A percentile compares a stretch with the other conserved stretches of the same genome.
phyloP scores from a whole-genome alignment of 2,797 vertebrate genomes.

The Yasuhikotakia modesta region DNA sequence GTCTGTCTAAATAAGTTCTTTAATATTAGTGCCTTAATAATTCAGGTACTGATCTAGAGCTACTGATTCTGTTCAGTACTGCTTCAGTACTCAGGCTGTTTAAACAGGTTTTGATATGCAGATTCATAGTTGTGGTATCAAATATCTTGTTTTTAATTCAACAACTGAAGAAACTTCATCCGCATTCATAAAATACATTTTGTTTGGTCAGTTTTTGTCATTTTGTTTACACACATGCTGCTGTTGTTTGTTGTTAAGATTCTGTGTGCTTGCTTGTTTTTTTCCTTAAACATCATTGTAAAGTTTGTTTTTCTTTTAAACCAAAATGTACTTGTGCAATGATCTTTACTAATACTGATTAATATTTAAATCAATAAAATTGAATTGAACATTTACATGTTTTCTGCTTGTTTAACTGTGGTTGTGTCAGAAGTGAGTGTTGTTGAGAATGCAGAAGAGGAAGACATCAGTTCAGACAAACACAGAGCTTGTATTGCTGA shows the following conservation, averaged over 20 bases:
- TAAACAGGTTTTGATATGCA: neutral
- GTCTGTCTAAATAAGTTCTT: neutral
- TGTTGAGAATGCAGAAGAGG: slow-evolving; percentile 31
- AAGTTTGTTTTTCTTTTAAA: slow-evolving; percentile 4
- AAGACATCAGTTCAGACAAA: slow-evolving; percentile 3
- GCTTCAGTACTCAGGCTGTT: neutral
- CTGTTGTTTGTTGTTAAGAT: neutral
- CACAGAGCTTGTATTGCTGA: neutral
- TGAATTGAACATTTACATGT: neutral
- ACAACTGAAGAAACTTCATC: neutral
- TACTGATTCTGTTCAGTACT: too few relatives aligned
- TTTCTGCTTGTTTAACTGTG: slow-evolving; percentile 7
- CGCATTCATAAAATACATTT: neutral
- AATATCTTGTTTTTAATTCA: neutral
- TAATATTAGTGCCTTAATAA: slow-evolving; percentile 1
- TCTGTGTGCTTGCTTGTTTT: slow-evolving; percentile 8
- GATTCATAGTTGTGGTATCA: neutral
- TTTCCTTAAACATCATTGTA: neutral
- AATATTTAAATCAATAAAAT: slow-evolving; percentile 27
- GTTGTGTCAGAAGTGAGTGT: neutral
- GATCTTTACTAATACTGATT: neutral
- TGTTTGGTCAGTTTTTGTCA: neutral
- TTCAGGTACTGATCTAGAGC: neutral
- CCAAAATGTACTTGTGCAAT: slow-evolving; percentile 11
- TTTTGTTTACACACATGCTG: neutral